A percentile compares a stretch with the other conserved stretches of the same genome.
Evolutionary conservation across 2,797 vertebrate genomes (phyloP).

Genomic region (Ispidina lecontei): DNA sequence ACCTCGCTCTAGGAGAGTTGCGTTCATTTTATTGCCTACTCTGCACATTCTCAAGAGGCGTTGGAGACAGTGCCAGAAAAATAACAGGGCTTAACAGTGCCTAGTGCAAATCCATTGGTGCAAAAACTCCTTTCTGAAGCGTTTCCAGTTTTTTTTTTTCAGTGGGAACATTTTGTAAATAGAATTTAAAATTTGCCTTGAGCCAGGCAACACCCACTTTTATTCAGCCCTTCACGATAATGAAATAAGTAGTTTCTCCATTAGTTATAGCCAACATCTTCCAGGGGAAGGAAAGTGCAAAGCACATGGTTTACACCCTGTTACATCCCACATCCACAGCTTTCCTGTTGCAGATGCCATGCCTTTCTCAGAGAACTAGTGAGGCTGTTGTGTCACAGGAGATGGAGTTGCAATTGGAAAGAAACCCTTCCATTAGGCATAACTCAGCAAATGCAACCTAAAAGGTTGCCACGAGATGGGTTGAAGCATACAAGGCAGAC

Average conservation of each 20-base stretch:
- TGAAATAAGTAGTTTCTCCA: conserved; percentile 61
- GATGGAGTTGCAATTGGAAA: not conserved
- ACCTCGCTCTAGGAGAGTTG: conserved; percentile 44
- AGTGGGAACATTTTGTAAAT: conserved; percentile 74
- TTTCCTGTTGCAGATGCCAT: not conserved
- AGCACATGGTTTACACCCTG: conserved; percentile 27
- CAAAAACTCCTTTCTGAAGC: conserved; percentile 77
- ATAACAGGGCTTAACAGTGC: conserved; percentile 74
- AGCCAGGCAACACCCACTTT: conserved; percentile 72
- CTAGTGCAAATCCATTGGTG: conserved; percentile 70
- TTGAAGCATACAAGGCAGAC: not conserved
- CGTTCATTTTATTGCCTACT: conserved; percentile 64
- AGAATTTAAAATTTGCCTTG: conserved; percentile 69
- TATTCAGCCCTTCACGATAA: conserved; percentile 60
- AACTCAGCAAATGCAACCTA: not conserved
- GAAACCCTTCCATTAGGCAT: not conserved
- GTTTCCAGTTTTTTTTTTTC: conserved; percentile 70
- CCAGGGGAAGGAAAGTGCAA: conserved; percentile 14
- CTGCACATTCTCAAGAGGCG: conserved; percentile 68
- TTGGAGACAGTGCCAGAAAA: conserved; percentile 69
- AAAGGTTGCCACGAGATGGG: not conserved
- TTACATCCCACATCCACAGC: conserved; percentile 5
- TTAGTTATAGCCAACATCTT: conserved; percentile 26
- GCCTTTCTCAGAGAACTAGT: not conserved
- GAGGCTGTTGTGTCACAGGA: not conserved